Base-by-base conservation (phyloP, 1,140 invertebrate genomes). In the Drosophila repletoides region DNA sequence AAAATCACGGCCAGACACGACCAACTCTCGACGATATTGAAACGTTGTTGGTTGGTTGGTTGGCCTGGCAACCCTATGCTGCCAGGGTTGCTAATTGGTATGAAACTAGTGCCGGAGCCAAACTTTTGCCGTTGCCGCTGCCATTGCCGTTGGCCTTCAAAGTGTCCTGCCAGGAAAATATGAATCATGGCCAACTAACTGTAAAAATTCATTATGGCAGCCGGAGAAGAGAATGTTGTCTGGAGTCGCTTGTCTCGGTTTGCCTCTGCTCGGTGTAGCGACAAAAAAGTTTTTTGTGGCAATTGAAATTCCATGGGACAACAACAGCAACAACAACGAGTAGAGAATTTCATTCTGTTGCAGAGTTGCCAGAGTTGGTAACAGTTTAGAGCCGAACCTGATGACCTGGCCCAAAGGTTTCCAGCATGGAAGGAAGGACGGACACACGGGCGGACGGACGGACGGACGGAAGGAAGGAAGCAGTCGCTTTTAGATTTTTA, bases 141-240 rank as follows among this genome's bases (percentile, higher is more conserved):
- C 17, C 17, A 29, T 48, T 53, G 52, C 40, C 46, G 52, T 19
- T 70, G 72, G 68, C 73, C 73, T 72, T 76, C 51, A 61, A 56
- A 46, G 17, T 38, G 15, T 19, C 26, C 40, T 29, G 33, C 33
- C 43, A 59, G 26, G 22, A 36, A 67, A 68, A 68, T 63, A 64
- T 69, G 59, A 64, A 64, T 69, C 49, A 64, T 64, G 59, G 40
- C 31, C 66, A 69, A 41, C 59, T 36, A 76, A 81, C 76, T 76
- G 76, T 81, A 81, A 81, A 81, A 81, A 75, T 81, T 81, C 77
- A 81, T 76, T 81, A 72, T 72, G 38, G 36, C 15, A 41, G 36
- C 56, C 29, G 45, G 26, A 28, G 43, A 31, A 10, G 22, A 21
- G 3, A 6, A 46, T 12, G 19, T 59, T 59, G 33, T 31, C 24